Evolutionary conservation across 2,113 vertebrate species (phyloP), one percentile per base, ranked within the genome.

Genomic region (Lucifuga dentata): DNA sequence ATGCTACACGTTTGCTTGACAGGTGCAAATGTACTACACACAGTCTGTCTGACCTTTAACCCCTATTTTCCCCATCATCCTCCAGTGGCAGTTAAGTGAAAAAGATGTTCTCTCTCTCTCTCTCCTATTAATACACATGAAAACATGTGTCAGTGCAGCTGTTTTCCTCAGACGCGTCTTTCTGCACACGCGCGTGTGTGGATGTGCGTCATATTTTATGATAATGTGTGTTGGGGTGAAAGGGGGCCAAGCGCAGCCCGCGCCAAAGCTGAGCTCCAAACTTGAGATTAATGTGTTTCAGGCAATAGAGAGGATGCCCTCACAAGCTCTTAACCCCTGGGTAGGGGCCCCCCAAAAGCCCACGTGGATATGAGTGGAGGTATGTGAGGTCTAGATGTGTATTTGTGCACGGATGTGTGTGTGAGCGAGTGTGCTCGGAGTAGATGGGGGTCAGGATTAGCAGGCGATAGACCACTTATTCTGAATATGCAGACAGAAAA

Each of bases 51-150:
- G 11, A 83, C 76, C 80, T 86, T 85, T 81, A 73, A 84, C 85
- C 73, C 56, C 33, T 16, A 65, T 63, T 50, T 60, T 20, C 41
- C n/a, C 59, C 51, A 50, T 61, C 19, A 16, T 33, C 56, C 50
- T 33, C 26, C 5, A 10, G 53, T 60, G 48, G 51, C 36, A 36
- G 40, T 38, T 73, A 32, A 67, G 58, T 66, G 58, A 60, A 94
- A 93, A 93, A 50, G 58, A 75, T 91, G 91, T 91, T 90, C 86
- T 85, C 89, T 77, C 86, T 88, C 92, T 90, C 86, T 85, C 89
- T 77, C 86, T 88, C 92, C 89, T 93, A 92, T 93, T 94, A 94
- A 95, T 92, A 91, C 86, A 88, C 87, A 90, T 91, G 90, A 82
- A 92, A 92, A 94, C 86, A 55, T 82, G 78, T 57, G 83, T 86